Evolutionary conservation across 1,140 invertebrate species (phyloP).

Genomic region (Ectropis grisescens): DNA sequence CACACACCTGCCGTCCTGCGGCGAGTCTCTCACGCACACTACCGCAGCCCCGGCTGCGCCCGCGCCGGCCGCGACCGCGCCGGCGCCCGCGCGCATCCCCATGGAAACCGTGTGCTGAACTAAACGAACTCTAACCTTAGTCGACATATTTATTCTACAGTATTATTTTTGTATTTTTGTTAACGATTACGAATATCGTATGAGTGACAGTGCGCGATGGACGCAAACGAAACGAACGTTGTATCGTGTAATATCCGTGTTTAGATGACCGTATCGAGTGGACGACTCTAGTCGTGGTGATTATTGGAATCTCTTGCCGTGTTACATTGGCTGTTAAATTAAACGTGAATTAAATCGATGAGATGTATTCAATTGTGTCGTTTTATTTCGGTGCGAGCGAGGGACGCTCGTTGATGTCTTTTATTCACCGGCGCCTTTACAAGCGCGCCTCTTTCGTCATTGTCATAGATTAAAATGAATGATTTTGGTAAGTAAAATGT

Average conservation of each 20-base stretch:
- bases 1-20: conserved; percentile 82
- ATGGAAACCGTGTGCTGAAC: conserved; percentile 72
- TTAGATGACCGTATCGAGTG: conserved; percentile 1
- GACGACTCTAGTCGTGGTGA: too few relatives aligned
- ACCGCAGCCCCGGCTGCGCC: conserved; percentile 80
- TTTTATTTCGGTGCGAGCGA: conserved; percentile 2
- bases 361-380: neutral
- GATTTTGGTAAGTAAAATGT: too few relatives aligned
- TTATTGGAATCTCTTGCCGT: conserved; percentile 14
- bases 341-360: conserved; percentile 1
- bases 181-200: conserved; percentile 17
- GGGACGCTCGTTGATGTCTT: too few relatives aligned
- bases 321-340: conserved; percentile 22
- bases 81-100: conserved; percentile 73
- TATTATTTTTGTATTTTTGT: conserved; percentile 45
- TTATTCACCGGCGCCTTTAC: too few relatives aligned
- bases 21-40: conserved; percentile 80
- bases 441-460: too few relatives aligned
- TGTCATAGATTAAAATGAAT: too few relatives aligned
- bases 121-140: conserved; percentile 9
- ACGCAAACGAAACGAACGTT: neutral
- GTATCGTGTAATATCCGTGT: neutral
- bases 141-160: conserved; percentile 38
- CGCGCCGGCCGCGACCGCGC: conserved; percentile 76
- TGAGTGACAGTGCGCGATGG: neutral